Evolutionary conservation across 2,888 invertebrate genomes (phyloP), one percentile per base, ranked within the genome.

Genomic region (Blastobasis adustella): DNA sequence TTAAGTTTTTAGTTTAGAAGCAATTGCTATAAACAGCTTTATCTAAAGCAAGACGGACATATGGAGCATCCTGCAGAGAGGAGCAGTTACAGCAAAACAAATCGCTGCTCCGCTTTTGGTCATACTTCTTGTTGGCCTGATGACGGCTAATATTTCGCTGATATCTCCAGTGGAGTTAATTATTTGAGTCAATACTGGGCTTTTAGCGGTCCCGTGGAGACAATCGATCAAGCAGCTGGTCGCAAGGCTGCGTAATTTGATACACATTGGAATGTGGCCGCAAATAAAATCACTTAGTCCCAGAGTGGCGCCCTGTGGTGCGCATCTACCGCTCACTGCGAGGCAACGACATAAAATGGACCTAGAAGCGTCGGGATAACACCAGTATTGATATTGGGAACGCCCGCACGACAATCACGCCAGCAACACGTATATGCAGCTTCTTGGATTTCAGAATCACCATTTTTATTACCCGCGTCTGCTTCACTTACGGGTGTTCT

Each of bases 241-340:
- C 67, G 68, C 76, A 66, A 70, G 68, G 71, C 65, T 69, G 62
- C 69, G 87, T 87, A 88, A 88, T 87, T 80, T 79, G 87, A 88
- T 87, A 88, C 82, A 82, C 82, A 79, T 82, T 68, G 85, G 80
- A 82, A 84, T 87, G 85, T 84, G 84, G 81, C 80, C 87, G 83
- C 86, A 86, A 87, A 88, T 85, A 86, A 87, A 88, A 86, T 87
- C 88, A 88, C 88, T 88, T 88, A 87, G 82, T 67, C 63, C 71
- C 64, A 61, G 82, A 85, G 85, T 84, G 88, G 87, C 79, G 71
- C 77, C 88, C 85, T 76, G 82, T 69, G 61, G 88, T 54, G 88
- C 66, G 60, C 79, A 76, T 79, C 78, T 76, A 79, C 80, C 71
- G 74, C 78, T 76, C 58, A 72, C 78, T 69, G 61, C 42, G 53